Evolutionary conservation across 2,113 vertebrate species (phyloP), one percentile per base, ranked within the genome.

Genomic region (Toxotes jaculatrix): DNA sequence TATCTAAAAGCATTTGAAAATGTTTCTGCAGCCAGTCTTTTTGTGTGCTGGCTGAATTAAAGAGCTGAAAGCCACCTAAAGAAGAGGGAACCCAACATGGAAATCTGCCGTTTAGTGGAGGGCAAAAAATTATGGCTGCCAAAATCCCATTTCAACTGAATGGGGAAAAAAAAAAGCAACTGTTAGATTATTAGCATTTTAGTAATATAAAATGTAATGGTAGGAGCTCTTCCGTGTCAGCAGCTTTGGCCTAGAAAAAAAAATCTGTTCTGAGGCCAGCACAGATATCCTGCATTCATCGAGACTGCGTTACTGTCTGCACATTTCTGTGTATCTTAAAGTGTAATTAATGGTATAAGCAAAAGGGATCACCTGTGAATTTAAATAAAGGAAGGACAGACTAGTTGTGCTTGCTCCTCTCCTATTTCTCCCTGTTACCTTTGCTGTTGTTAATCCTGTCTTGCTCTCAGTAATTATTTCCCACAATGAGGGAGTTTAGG

Each of bases 71-170:
- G 7, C 45, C 68, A 2, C 14, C 13, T 36, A 9, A 3, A 68
- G 3, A 47, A 13, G 1, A 47, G 34, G 27, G 45, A 68, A 47
- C 8, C 38, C 0, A 49, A 49, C 5, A 36, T 5, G 14, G 23
- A 43, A 23, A 32, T 49, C 5, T 67, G 31, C 0, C 16, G 2
- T 59, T 60, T 36, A 55, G 19, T 34, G 2, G 23, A 42, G 1
- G 43, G 5, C 34, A 66, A 36, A 27, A 27, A 57, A 57, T 62
- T 9, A 49, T 5, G 13, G 17, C 40, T 4, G 2, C 12, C 31
- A 49, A 69, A 61, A 49, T 67, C 4, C 40, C 14, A 61, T 78
- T 68, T 49, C n/a, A 40, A 36, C 17, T 59, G 53, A 57, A 32
- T 12, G 27, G 1, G 1, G 10, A n/a, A 7, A 9, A 74, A 61